phyloP scores from a whole-genome alignment of 1,140 invertebrate species.

The Thaumatotibia leucotreta region DNA sequence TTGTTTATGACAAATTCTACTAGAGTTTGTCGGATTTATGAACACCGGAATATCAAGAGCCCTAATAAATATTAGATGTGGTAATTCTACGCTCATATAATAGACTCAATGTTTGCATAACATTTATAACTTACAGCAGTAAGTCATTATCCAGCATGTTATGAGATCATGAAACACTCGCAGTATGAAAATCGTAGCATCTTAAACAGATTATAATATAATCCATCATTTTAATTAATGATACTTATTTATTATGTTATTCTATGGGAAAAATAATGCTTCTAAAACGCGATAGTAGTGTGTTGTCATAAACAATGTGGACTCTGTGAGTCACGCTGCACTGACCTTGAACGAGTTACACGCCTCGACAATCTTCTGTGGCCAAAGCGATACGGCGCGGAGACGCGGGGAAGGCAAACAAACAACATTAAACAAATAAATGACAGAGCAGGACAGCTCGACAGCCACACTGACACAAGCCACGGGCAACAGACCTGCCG shows the following conservation, averaged over 20 bases:
- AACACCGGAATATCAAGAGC: neutral
- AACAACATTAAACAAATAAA: conserved; percentile 50
- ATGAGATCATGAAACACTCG: neutral
- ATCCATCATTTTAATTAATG: neutral
- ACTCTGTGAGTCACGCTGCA: conserved; percentile 34
- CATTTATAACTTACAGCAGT: neutral
- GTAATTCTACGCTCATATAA: too few species aligned
- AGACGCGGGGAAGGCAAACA: conserved; percentile 57
- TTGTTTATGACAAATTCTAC: neutral
- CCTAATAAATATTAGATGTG: too few species aligned
- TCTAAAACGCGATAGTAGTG: neutral
- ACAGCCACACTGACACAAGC: neutral
- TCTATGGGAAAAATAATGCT: neutral
- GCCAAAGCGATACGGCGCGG: conserved; percentile 60
- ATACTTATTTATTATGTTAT: neutral
- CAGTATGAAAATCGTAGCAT: neutral
- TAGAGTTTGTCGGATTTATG: neutral
- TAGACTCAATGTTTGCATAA: neutral
- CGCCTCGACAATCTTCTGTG: conserved; percentile 93
- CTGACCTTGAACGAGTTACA: conserved; percentile 94
- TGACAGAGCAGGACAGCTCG: neutral
- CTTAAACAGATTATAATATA: neutral
- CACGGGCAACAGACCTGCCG: neutral
- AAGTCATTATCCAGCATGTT: neutral
- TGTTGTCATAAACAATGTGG: conserved; percentile 5